Evolutionary conservation across 2,888 invertebrate species (phyloP).

Genomic region (Antheraea yamamai): DNA sequence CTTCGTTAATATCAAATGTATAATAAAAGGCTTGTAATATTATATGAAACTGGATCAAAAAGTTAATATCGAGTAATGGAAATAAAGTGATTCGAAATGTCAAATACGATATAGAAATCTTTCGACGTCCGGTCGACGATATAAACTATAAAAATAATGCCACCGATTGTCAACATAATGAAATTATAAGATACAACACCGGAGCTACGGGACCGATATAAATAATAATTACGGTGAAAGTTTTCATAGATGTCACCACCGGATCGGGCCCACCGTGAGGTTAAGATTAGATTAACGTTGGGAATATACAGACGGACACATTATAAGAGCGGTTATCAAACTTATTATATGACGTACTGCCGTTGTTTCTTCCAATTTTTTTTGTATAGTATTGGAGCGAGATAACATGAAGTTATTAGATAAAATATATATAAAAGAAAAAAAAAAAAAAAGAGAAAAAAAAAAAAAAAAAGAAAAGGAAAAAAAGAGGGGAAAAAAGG

Average conservation of each 20-base stretch:
- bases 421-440: too few relatives aligned
- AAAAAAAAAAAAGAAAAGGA: too few relatives aligned
- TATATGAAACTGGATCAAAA: background rate
- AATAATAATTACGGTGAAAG: slow-evolving; percentile 80
- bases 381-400: background rate
- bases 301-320: slow-evolving; percentile 58
- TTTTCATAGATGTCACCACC: slow-evolving; percentile 58
- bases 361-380: background rate
- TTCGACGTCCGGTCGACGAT: slow-evolving; percentile 25
- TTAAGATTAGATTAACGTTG: slow-evolving; percentile 54
- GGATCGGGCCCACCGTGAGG: slow-evolving; percentile 28
- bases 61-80: background rate
- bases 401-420: background rate
- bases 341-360: background rate
- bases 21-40: background rate
- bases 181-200: slow-evolving; percentile 44
- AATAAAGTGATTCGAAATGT: slow-evolving; percentile 2
- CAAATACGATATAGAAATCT: slow-evolving; percentile 21
- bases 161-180: slow-evolving; percentile 45
- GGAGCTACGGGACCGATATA: slow-evolving; percentile 35
- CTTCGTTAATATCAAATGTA: background rate
- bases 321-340: slow-evolving; percentile 3
- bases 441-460: too few relatives aligned
- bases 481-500: too few relatives aligned
- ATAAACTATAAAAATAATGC: slow-evolving; percentile 39